These are phyloP conservation scores for Plagodis dolabraria DNA, from an alignment of 2,888 invertebrate genomes.

Conservation along the genomic window DNA sequence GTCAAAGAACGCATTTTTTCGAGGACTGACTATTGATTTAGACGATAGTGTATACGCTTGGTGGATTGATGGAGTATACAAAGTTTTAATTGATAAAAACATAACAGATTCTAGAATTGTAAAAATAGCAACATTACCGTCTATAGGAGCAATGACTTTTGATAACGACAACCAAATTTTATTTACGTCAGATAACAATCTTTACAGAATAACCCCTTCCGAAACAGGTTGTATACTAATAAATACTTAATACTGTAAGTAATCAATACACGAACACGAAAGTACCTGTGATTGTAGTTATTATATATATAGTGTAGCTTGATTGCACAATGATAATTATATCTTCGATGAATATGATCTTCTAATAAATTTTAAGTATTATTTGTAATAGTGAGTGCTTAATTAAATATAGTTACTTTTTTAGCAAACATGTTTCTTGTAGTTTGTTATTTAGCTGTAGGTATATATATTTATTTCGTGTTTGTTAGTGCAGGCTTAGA, in stretches of 20 bases:
- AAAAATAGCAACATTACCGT: constrained; percentile 55
- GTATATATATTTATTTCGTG: no score
- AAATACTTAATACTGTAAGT: constrained; percentile 1
- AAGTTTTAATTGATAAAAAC: constrained; percentile 54
- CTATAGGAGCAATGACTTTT: constrained; percentile 67
- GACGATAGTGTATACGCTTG: constrained; percentile 66
- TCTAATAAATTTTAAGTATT: no score
- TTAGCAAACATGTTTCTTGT: no score
- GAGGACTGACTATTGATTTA: constrained; percentile 67
- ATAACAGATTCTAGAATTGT: constrained; percentile 55
- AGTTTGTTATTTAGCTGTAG: no score
- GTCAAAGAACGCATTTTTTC: constrained; percentile 66
- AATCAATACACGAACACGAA: constrained; percentile 1
- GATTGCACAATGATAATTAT: constrained; percentile 3
- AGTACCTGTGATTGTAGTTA: constrained; percentile 19
- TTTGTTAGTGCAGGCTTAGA: no score
- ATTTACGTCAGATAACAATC: constrained; percentile 56
- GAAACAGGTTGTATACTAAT: constrained; percentile 38
- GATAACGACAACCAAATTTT: constrained; percentile 70
- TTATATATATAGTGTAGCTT: constrained; percentile 7
- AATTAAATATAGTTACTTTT: constrained; percentile 7
- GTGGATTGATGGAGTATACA: constrained; percentile 76
- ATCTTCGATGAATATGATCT: not conserved
- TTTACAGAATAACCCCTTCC: constrained; percentile 54
- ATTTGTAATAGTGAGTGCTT: constrained; percentile 12